A percentile compares a stretch with the other conserved stretches of the same genome.
Evolutionary conservation across 2,888 invertebrate species (phyloP).

Genomic region (Andrena bicolor): DNA sequence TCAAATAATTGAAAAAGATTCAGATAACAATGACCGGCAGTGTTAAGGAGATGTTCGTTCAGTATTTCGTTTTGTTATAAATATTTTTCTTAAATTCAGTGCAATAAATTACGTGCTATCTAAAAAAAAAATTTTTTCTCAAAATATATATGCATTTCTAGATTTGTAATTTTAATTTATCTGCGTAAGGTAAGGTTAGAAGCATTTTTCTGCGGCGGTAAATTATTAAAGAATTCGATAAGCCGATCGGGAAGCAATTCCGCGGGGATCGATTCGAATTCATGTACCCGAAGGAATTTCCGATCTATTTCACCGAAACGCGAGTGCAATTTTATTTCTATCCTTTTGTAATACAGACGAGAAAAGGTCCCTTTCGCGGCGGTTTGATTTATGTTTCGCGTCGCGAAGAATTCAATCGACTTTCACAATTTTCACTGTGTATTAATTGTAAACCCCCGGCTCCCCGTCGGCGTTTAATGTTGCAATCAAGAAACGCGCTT

Average conservation of each 20-base stretch:
- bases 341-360: too few relatives aligned
- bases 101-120: too few relatives aligned
- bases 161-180: too few relatives aligned
- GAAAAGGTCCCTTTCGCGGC: neutral
- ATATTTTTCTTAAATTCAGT: too few relatives aligned
- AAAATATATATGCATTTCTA: too few relatives aligned
- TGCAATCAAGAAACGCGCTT: constrained; percentile 19
- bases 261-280: neutral
- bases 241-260: neutral
- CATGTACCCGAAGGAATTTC: neutral
- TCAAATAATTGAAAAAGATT: too few relatives aligned
- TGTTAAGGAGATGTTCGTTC: too few relatives aligned
- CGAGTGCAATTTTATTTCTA: neutral
- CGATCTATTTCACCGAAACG: neutral
- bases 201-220: neutral
- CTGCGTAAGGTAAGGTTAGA: neutral
- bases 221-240: constrained; percentile 9
- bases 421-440: constrained; percentile 44
- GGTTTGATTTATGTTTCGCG: neutral
- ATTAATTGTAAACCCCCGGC: constrained; percentile 22
- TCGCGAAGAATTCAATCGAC: constrained; percentile 20
- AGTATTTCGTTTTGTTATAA: too few relatives aligned
- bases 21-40: too few relatives aligned
- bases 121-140: too few relatives aligned
- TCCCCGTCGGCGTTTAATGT: neutral